These are phyloP conservation scores for Euura lappo DNA, from an alignment of 1,140 invertebrate species.

Conservation along the genomic window DNA sequence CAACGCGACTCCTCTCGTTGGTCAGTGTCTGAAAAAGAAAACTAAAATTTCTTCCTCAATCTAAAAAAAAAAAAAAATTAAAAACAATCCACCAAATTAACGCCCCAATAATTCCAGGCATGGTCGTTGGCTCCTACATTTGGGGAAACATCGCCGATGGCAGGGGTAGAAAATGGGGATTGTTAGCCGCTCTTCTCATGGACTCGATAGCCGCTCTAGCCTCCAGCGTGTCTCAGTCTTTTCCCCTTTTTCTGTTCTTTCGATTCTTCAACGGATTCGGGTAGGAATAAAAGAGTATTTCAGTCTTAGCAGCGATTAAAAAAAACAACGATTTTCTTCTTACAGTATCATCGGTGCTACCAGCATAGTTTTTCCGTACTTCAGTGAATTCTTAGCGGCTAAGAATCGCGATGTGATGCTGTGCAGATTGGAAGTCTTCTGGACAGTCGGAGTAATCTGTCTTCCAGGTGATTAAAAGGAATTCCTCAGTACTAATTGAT, in stretches of 20 bases:
- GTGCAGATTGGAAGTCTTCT: conserved; percentile 65
- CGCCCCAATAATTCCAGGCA: conserved; percentile 59
- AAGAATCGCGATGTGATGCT: conserved; percentile 63
- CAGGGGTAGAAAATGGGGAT: conserved; percentile 64
- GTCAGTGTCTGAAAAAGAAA: conserved; percentile 46
- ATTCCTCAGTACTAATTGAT: neutral
- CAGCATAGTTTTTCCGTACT: conserved; percentile 65
- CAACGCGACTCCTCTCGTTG: conserved; percentile 65
- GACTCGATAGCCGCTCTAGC: conserved; percentile 67
- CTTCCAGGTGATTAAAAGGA: conserved; percentile 55
- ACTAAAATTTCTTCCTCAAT: conserved; percentile 43
- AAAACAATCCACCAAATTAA: neutral
- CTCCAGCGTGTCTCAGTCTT: conserved; percentile 66
- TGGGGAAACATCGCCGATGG: conserved; percentile 72
- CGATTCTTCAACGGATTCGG: conserved; percentile 72
- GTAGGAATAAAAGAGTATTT: conserved; percentile 45
- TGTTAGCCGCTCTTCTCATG: conserved; percentile 67
- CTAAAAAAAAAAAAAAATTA: conserved; percentile 22
- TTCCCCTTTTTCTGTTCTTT: conserved; percentile 57
- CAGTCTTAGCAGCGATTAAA: neutral
- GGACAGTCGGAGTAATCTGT: conserved; percentile 65
- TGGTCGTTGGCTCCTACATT: conserved; percentile 72
- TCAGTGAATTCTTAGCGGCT: conserved; percentile 65
- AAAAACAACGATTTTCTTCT: conserved; percentile 13
- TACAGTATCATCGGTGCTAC: conserved; percentile 66